phyloP scores from a whole-genome alignment of 2,113 vertebrate species.

The Martes martes region DNA sequence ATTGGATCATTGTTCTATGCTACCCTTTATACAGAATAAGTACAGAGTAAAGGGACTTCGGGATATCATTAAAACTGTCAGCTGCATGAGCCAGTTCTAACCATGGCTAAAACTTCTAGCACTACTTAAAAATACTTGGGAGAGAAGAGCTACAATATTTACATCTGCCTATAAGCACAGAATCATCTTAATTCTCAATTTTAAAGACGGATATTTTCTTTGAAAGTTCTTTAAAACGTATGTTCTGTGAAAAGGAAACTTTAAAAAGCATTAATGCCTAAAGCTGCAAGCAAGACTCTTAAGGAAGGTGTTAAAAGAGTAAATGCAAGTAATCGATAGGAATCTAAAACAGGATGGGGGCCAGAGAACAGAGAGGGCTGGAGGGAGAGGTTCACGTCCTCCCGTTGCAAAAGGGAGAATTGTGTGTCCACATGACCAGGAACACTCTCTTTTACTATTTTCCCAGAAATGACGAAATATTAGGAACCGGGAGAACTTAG shows the following conservation, averaged over 20 bases:
- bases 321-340: not conserved
- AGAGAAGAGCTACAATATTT: conserved; percentile 38
- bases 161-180: not conserved
- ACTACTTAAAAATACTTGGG: not conserved
- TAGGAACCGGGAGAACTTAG: not conserved
- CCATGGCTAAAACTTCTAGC: not conserved
- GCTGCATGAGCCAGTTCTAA: not conserved
- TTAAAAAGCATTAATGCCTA: not conserved
- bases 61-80: not conserved
- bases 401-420: not conserved
- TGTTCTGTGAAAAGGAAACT: not conserved
- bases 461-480: not conserved
- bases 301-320: not conserved
- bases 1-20: not conserved
- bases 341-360: not conserved
- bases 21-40: not conserved
- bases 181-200: conserved; percentile 28
- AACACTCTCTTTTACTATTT: not conserved
- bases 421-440: too few relatives aligned
- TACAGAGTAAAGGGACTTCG: not conserved
- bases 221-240: not conserved
- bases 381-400: not conserved
- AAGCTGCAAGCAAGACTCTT: not conserved
- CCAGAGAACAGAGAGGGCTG: not conserved
- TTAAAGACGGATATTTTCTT: conserved; percentile 17